A percentile compares a stretch with the other conserved stretches of the same genome.
Conservation (phyloP, 2,113 vertebrate species). For the Numenius arquata region DNA sequence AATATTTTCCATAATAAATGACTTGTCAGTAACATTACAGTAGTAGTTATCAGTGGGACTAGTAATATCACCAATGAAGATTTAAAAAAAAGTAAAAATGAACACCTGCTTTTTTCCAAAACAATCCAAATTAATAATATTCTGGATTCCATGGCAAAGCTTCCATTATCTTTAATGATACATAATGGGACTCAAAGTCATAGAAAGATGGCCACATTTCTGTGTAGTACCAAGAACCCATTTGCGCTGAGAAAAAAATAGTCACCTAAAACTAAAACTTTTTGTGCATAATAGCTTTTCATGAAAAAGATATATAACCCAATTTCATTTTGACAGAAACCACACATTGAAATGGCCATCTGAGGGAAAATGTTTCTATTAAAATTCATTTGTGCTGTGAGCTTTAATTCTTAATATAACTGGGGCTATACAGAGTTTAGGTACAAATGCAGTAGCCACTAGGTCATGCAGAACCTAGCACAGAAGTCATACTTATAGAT, state of each 20-base stretch:
- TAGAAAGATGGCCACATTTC: background rate
- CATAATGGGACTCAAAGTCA: background rate
- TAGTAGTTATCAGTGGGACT: background rate
- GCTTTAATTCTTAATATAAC: slow-evolving; percentile 8
- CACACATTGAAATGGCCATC: background rate
- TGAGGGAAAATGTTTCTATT: background rate
- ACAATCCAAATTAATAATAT: background rate
- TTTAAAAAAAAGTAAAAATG: background rate
- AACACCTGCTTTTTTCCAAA: background rate
- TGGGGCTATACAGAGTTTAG: background rate
- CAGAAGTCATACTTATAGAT: background rate
- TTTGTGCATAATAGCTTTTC: background rate
- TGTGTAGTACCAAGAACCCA: background rate
- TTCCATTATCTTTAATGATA: background rate
- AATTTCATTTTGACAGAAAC: slow-evolving; percentile 11
- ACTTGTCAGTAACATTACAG: background rate
- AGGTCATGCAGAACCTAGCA: background rate
- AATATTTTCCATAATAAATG: background rate
- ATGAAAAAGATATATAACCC: background rate
- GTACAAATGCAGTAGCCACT: background rate
- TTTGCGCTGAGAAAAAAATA: background rate
- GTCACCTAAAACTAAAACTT: background rate
- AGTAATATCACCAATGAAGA: background rate
- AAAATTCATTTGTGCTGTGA: background rate
- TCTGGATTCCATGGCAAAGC: background rate